Evolutionary conservation across 2,797 vertebrate genomes (phyloP).

Genomic region (Distichodus sexfasciatus): DNA sequence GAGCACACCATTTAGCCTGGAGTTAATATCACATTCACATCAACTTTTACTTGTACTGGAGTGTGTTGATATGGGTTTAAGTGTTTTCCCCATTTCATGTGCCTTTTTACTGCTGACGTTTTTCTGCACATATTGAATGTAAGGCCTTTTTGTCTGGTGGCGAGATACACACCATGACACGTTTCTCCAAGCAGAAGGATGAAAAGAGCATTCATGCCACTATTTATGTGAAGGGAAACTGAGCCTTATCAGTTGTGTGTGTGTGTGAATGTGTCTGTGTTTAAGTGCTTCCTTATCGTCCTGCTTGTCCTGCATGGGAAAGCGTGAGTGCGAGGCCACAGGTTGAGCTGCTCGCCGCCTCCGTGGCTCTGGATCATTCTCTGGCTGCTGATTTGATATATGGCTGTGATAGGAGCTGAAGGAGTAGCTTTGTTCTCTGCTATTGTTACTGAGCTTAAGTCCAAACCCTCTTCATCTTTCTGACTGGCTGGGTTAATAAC

Average conservation of each 20-base stretch:
- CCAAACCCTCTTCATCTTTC: constrained; percentile 80
- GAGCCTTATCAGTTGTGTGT: constrained; percentile 40
- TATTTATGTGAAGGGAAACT: constrained; percentile 36
- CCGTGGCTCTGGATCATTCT: constrained; percentile 77
- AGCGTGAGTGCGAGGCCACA: constrained; percentile 56
- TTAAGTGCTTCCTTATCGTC: constrained; percentile 48
- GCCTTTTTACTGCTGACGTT: neutral
- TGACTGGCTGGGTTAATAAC: constrained; percentile 78
- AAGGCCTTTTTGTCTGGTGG: neutral
- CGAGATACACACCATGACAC: constrained; percentile 1
- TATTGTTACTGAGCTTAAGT: constrained; percentile 80
- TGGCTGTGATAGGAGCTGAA: constrained; percentile 80
- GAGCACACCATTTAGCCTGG: too few relatives aligned
- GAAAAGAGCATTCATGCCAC: constrained; percentile 28
- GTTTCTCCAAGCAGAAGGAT: constrained; percentile 6
- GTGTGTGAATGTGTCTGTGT: constrained; percentile 34
- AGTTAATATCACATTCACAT: too few relatives aligned
- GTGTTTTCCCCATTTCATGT: neutral
- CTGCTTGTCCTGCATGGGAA: constrained; percentile 35
- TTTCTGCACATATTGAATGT: neutral
- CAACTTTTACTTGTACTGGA: too few relatives aligned
- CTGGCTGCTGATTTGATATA: constrained; percentile 82
- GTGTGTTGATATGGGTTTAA: too few relatives aligned
- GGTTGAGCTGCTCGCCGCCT: constrained; percentile 74
- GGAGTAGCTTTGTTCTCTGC: constrained; percentile 78